Base-by-base conservation (phyloP, 1,140 invertebrate genomes). In the Scaptomyza hsui region DNA sequence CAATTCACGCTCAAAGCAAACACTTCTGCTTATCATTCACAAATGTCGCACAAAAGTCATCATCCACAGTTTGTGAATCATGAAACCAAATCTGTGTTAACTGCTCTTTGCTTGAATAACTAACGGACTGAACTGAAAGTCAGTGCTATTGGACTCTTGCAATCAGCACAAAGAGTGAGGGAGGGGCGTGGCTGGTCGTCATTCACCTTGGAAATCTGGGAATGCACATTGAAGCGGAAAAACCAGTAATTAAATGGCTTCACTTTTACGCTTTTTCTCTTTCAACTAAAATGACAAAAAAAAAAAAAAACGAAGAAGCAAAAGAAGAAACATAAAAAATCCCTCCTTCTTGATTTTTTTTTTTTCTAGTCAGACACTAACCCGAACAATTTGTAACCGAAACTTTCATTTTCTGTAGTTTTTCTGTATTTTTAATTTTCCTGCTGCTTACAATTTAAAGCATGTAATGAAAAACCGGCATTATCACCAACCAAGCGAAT, bases 221-320 rank as follows among this genome's bases (percentile, higher is more conserved):
- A 68, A 13, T 68, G 64, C 48, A 61, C 64, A 51, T 65, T 79
- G 57, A 77, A 77, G 81, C 48, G 72, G 77, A 81, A 86, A 85
- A 85, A 85, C 80, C 73, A 62, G 80, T 85, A 85, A 85, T 85
- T 85, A 85, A 85, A 75, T 80, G 73, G 62, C 73, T 68, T 64
- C 56, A 52, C 70, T 67, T 69, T 74, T 37, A 42, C 53, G 29
- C 53, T 70, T 57, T 78, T 69, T 67, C 37, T 35, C 57, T 37
- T 19, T 37, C 41, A 39, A 16, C 19, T 7, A 52, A 72, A 26
- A n/a, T n/a, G 39, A 57, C 41, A 32, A 47, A 53, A 45, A 10
- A n/a, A 9, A 19, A 47, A 63, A 45, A 45, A 19, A 42, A n/a
- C 24, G 16, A 4, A 10, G n/a, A n/a, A n/a, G n/a, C n/a, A 15